Percentiles rank a stretch among this genome's conserved stretches.
Evolutionary conservation across 2,888 invertebrate species (phyloP).

Genomic region (Pristionchus japonicus): DNA sequence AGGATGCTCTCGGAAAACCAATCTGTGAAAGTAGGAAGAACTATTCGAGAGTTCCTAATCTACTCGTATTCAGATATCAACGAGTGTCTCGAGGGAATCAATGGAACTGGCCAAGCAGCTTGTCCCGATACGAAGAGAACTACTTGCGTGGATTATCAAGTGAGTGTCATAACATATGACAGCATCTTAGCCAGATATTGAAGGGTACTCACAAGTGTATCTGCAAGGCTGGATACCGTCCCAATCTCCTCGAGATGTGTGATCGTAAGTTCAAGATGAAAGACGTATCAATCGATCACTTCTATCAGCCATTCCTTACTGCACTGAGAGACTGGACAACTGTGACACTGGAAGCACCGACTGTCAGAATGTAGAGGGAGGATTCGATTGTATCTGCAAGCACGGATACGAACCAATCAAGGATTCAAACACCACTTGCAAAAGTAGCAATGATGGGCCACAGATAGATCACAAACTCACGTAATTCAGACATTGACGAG

Average conservation of each 20-base stretch:
- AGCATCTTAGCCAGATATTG: background rate
- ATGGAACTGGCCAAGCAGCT: background rate
- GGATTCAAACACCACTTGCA: constrained; percentile 56
- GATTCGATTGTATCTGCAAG: constrained; percentile 77
- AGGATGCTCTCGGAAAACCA: constrained; percentile 25
- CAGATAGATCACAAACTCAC: background rate
- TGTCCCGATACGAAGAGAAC: background rate
- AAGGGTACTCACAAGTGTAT: background rate
- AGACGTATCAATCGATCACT: background rate
- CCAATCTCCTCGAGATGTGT: background rate
- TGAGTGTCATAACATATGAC: background rate
- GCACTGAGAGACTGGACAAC: background rate
- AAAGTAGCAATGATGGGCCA: too few relatives aligned
- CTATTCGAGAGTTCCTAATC: background rate
- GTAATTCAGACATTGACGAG: constrained; percentile 29
- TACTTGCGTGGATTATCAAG: background rate
- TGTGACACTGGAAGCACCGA: background rate
- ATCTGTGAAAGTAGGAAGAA: constrained; percentile 26
- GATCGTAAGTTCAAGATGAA: background rate
- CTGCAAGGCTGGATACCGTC: background rate
- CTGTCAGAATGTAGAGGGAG: background rate
- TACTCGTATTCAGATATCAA: constrained; percentile 26
- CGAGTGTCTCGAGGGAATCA: constrained; percentile 21
- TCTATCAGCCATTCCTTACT: constrained; percentile 30
- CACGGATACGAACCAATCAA: constrained; percentile 78